Base-by-base conservation (phyloP, 1,140 invertebrate species). In the Andricus grossulariae region DNA sequence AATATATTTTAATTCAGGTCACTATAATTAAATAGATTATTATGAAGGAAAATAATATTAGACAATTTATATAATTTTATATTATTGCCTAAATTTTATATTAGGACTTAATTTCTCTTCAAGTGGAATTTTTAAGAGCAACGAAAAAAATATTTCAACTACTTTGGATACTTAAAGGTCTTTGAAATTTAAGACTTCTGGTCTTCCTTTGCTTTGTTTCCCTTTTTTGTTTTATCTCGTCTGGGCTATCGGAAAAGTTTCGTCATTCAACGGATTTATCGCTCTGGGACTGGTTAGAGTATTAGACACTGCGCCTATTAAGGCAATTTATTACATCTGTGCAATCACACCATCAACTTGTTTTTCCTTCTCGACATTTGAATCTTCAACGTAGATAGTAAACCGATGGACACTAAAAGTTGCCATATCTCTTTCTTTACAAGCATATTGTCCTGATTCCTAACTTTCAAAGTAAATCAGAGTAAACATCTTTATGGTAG, bases 321-420 rank as follows among this genome's bases (percentile, higher is more conserved):
- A 16, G 16, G 50, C 50, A 52, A 52, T 52, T 52, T 16, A 52
- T 5, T 52, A 52, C 51, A 8, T 15, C n/a, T 18, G 52, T 54
- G 3, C 19, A 54, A 19, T 54, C 18, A 54, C 52, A 54, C 52
- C n/a, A 54, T 54, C 18, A 54, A 16, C 16, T 54, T 54, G 52
- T 54, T 72, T 72, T 72, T 19, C 45, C 15, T 51, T 51, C 71
- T 72, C 21, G 32, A 25, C 57, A 50, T 66, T 50, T 39, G 57
- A 66, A 49, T 71, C 74, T 45, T 75, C 39, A 8, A 66, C 57
- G 21, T 50, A 54, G 39, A 1, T 1, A 45, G 10, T 45, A 45
- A 45, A 10, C 25, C 4, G 13, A 71, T 50, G 6, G 16, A 71
- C 15, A 21, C 21, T 52, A 45, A 45, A 71, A 32, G 32, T 74